phyloP scores from a whole-genome alignment of 2,888 invertebrate genomes.

The Galeruca laticollis region DNA sequence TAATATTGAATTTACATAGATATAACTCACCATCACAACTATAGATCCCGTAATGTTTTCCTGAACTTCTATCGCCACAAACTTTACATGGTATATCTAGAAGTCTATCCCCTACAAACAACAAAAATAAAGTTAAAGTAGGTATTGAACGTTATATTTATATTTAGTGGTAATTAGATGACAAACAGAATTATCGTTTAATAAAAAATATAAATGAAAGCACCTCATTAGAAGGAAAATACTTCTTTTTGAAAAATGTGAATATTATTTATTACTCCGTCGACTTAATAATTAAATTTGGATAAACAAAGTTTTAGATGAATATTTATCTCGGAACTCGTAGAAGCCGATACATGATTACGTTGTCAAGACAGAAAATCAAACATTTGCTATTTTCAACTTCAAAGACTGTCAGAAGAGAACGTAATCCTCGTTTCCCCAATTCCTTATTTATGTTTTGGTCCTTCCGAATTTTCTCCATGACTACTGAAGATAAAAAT shows the following conservation, averaged over 20 bases:
- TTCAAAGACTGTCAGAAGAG: conserved; percentile 43
- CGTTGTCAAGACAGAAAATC: conserved; percentile 53
- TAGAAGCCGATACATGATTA: conserved; percentile 9
- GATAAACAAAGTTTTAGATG: not conserved
- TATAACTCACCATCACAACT: conserved; percentile 92
- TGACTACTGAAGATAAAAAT: conserved; percentile 12
- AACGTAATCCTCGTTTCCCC: conserved; percentile 41
- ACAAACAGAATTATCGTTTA: no score
- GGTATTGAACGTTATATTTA: not conserved
- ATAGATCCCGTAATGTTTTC: conserved; percentile 99
- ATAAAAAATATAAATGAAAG: no score
- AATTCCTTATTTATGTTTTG: conserved; percentile 26
- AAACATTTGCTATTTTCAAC: conserved; percentile 46
- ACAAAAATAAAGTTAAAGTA: not conserved
- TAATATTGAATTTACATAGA: not conserved
- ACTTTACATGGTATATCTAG: conserved; percentile 99
- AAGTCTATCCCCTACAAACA: conserved; percentile 87
- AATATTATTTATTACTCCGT: not conserved
- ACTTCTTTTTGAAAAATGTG: no score
- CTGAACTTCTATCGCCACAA: conserved; percentile 98
- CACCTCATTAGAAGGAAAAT: no score
- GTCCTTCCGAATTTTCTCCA: conserved; percentile 11
- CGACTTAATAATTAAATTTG: not conserved
- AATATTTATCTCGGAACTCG: not conserved
- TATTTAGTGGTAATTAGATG: not conserved